Base-by-base conservation (phyloP, 2,888 invertebrate species). In the Polyploca ridens region DNA sequence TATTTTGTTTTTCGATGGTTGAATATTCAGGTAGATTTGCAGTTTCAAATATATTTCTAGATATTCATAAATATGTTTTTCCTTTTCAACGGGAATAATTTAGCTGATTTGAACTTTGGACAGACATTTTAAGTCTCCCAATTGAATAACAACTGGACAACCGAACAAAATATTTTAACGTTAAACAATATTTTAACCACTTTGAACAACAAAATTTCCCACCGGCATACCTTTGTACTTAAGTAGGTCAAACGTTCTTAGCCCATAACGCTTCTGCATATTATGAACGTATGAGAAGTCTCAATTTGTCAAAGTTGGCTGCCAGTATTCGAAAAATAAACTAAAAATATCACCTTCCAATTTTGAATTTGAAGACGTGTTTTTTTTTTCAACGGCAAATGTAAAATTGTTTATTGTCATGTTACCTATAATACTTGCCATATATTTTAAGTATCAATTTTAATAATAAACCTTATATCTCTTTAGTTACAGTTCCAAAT, bases 301-400 rank as follows among this genome's bases (percentile, higher is more conserved):
- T 79, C 74, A 84, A 80, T 69, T 84, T 83, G 81, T 83, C 82
- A 83, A 81, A 84, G 77, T 83, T 80, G 78, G 19, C 61, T 19
- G 41, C 14, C 54, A 6, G 10, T 19, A 11, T 13, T 19, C 19
- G 11, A 19, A 19, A 54, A 54, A 54, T 19, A 54, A 4, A 54
- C 16, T 10, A n/a, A 54, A 54, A 61, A 1, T 44, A 41, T 1
- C 41, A 16, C 19, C 60, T 8, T 41, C 41, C 10, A 0, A 11
- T 27, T 8, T 10, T 10, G 7, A 7, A 27, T 27, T 8, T 19
- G 27, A 41, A 27, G 10, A 4, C 1, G 16, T 41, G 7, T 27
- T 11, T 3, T 19, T 44, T 44, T n/a, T 54, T 3, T 0, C 19
- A 19, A 61, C 44, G 7, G 27, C 5, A n/a, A 19, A 41, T 19